A percentile compares a stretch with the other conserved stretches of the same genome.
Evolutionary conservation across 2,888 invertebrate species (phyloP).

Genomic region (Tipula helvola): DNA sequence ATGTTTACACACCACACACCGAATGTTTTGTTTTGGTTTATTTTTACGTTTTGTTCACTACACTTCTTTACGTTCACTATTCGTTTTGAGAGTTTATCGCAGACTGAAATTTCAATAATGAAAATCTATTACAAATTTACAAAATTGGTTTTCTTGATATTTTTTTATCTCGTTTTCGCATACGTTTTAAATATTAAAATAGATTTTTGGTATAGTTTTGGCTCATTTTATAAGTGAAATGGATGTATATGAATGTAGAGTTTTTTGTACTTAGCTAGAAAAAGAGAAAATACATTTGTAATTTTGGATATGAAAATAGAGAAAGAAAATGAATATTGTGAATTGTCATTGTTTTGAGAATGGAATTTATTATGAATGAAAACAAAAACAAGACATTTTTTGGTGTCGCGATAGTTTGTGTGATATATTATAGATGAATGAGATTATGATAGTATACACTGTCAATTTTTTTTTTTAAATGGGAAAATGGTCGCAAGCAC

Average conservation of each 20-base stretch:
- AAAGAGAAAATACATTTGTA: not conserved
- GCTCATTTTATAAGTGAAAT: not conserved
- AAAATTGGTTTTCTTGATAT: not conserved
- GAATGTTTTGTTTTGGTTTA: not conserved
- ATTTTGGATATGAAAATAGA: not conserved
- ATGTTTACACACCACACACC: not conserved
- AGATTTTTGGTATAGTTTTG: not conserved
- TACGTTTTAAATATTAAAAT: not conserved
- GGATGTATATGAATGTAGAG: not conserved
- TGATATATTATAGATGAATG: not conserved
- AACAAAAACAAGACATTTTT: slow-evolving; percentile 4
- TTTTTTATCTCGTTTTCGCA: not conserved
- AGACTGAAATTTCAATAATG: not conserved
- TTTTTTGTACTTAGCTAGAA: not conserved
- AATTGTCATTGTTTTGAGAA: not conserved
- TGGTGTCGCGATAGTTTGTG: not conserved
- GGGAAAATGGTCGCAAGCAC: not conserved
- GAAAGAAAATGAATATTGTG: not conserved
- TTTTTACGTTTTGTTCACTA: not conserved
- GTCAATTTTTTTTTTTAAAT: not conserved
- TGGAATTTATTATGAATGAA: not conserved
- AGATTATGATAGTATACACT: not conserved
- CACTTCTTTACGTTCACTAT: not conserved
- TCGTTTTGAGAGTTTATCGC: not conserved
- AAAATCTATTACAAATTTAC: not conserved